Evolutionary conservation across 2,888 invertebrate species (phyloP), one percentile per base, ranked within the genome.

Genomic region (Scaptomyza parva): DNA sequence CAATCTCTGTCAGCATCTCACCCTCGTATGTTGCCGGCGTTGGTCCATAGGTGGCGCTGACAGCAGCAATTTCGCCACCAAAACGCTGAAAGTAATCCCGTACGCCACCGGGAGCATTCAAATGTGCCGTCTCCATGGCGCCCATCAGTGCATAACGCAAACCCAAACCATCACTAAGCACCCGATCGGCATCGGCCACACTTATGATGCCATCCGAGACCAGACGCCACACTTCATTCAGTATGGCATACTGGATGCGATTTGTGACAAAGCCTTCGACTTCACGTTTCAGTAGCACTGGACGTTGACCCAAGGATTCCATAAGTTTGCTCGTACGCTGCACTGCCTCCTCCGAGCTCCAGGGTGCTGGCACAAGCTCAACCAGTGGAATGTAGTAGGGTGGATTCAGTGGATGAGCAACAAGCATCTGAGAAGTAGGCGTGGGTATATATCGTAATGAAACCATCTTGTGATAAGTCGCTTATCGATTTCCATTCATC

Each of bases 61-160:
- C 94, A 26, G 90, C 92, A 76, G 93, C 88, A 53, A 94, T 94
- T 41, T 94, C 94, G 1, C 93, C 92, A 2, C 93, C 93, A 67
- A 94, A 94, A 90, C 94, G 93, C 78, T 93, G 93, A 64, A 94
- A 93, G 58, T 94, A 94, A 72, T 92, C 94, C 40, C 91, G 82
- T 91, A 93, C 93, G 92, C 97, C 98, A 92, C 97, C 98, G 91
- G 97, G 96, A 3, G 98, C 98, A 91, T 99, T 99, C 70, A 99
- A 93, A 92, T 98, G 98, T 0, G 97, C 97, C 0, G 98, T 97
- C 93, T 98, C 98, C 71, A 98, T 92, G 0, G 98, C 96, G 3
- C 99, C 99, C 67, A 98, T 93, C 91, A 99, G 97, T 2, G 98
- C 98, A 90, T 99, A 99, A 48, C 99, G 94, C 94, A 97, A 95